phyloP scores from a whole-genome alignment of 2,797 vertebrate species.

The Steatocranus sp. region DNA sequence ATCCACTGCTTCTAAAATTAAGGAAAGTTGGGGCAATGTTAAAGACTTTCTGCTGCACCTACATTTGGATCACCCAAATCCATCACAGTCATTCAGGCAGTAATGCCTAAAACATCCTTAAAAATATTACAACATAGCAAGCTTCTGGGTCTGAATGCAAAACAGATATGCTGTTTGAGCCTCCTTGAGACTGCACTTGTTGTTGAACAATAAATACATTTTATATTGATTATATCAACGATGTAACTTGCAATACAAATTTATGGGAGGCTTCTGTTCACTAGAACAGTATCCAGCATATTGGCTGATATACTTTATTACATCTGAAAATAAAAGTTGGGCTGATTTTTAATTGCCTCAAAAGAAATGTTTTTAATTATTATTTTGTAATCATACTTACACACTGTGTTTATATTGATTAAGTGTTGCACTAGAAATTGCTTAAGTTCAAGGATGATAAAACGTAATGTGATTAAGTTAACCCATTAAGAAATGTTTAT shows the following conservation, averaged over 20 bases:
- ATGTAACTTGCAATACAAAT: neutral
- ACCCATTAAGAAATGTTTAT: neutral
- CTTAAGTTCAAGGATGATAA: neutral
- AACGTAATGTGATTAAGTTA: neutral
- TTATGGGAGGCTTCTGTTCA: neutral
- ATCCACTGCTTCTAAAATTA: neutral
- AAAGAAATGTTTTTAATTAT: neutral
- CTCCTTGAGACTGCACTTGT: neutral
- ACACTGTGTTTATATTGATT: neutral
- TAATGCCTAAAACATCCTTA: neutral
- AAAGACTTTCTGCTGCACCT: neutral
- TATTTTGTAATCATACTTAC: neutral
- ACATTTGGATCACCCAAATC: neutral
- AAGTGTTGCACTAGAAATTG: neutral
- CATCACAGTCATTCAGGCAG: neutral
- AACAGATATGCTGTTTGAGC: fast-evolving
- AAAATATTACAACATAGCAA: neutral
- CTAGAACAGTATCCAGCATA: neutral
- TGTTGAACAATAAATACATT: neutral
- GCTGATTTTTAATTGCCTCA: neutral
- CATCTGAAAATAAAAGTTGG: neutral
- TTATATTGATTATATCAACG: neutral
- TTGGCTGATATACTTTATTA: neutral
- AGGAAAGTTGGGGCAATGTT: neutral
- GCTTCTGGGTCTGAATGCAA: neutral